A percentile compares a stretch with the other conserved stretches of the same genome.
Evolutionary conservation across 2,888 invertebrate genomes (phyloP).

Genomic region (Sturmia bella): DNA sequence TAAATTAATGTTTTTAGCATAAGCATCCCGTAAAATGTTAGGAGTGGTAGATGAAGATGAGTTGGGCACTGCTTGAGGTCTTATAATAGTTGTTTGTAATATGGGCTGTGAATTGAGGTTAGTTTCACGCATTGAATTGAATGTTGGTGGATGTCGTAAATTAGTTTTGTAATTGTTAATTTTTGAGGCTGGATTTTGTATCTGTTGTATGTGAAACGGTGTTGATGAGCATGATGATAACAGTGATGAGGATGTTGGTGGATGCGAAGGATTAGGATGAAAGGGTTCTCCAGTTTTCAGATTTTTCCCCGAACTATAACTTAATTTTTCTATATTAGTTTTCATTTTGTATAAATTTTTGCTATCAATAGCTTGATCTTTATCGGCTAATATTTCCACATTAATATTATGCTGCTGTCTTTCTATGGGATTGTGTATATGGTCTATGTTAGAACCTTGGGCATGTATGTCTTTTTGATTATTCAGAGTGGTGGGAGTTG

Average conservation of each 20-base stretch:
- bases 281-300: constrained; percentile 74
- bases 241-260: constrained; percentile 37
- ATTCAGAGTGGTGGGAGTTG: constrained; percentile 84
- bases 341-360: constrained; percentile 80
- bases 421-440: constrained; percentile 83
- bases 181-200: constrained; percentile 70
- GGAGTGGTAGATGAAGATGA: constrained; percentile 28
- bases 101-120: constrained; percentile 60
- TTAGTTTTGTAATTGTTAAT: constrained; percentile 71
- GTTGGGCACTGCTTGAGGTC: constrained; percentile 30
- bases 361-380: constrained; percentile 83
- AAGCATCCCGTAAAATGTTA: constrained; percentile 27
- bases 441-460: constrained; percentile 77
- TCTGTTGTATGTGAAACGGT: constrained; percentile 64
- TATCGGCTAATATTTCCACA: constrained; percentile 86
- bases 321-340: constrained; percentile 79
- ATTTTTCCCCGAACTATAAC: constrained; percentile 78
- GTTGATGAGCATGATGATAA: constrained; percentile 41
- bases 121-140: constrained; percentile 31
- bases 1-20: constrained; percentile 76
- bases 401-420: constrained; percentile 81
- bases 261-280: constrained; percentile 21
- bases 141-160: constrained; percentile 52
- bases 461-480: constrained; percentile 87
- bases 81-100: constrained; percentile 37